These are phyloP conservation scores for Alexandromys fortis DNA, from an alignment of 2,113 vertebrate species.

Conservation along the genomic window DNA sequence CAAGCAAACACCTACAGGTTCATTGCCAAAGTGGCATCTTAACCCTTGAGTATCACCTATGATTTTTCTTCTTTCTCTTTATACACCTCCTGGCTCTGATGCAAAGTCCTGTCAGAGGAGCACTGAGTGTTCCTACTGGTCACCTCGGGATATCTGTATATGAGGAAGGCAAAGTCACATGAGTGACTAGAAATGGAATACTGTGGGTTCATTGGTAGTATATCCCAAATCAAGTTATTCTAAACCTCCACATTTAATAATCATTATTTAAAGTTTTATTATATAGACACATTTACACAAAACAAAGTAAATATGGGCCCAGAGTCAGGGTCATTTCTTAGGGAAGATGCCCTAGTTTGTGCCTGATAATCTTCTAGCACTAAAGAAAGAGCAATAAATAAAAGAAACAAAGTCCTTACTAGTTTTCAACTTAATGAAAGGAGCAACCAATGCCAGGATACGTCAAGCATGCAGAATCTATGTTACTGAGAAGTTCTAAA, in stretches of 20 bases:
- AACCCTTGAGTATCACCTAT: background rate
- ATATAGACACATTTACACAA: background rate
- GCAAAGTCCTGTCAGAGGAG: background rate
- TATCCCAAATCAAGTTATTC: background rate
- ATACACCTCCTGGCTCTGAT: constrained; percentile 2
- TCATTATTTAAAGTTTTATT: constrained; percentile 19
- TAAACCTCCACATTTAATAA: background rate
- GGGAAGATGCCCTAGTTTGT: background rate
- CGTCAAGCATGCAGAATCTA: background rate
- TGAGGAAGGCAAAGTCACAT: background rate
- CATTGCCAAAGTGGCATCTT: background rate
- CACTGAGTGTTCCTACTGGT: background rate
- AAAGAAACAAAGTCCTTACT: background rate
- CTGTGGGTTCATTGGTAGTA: background rate
- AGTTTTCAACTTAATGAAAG: background rate
- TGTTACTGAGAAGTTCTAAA: background rate
- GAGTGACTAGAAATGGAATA: background rate
- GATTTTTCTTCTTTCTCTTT: constrained; percentile 23
- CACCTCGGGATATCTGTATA: background rate
- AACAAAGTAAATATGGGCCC: background rate
- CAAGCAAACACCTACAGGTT: background rate
- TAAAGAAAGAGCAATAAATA: background rate
- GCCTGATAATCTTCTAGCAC: background rate
- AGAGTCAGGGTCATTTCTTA: background rate
- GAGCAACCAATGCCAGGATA: background rate